phyloP scores from a whole-genome alignment of 2,113 vertebrate species.

The Cyanistes caeruleus region DNA sequence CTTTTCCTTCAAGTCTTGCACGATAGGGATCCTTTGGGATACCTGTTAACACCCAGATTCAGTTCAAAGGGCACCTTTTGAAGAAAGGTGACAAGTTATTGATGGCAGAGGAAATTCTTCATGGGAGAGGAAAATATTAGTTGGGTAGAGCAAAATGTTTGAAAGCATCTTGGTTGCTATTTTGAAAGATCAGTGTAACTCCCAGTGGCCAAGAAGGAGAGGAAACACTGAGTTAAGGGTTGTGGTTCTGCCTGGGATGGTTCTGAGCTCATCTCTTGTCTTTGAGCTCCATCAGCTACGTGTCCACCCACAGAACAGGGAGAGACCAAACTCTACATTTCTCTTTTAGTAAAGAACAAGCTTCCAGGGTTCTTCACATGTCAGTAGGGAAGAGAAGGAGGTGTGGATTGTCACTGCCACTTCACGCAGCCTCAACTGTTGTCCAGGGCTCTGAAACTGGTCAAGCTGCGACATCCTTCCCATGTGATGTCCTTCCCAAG shows the following conservation, averaged over 20 bases:
- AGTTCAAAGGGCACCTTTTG: neutral
- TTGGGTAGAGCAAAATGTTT: neutral
- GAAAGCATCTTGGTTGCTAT: neutral
- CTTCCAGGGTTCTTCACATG: accelerated
- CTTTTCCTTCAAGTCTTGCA: neutral
- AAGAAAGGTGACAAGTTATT: neutral
- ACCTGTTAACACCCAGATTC: neutral
- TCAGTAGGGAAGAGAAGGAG: neutral
- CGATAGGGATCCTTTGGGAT: neutral
- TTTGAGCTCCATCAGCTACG: neutral
- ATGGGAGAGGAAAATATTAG: neutral
- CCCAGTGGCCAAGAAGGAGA: neutral
- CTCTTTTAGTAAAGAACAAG: neutral
- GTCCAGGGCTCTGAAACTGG: neutral
- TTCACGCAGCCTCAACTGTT: neutral
- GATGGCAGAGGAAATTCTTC: neutral
- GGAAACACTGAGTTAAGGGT: neutral
- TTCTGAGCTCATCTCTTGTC: neutral
- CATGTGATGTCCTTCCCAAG: neutral
- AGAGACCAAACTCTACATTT: neutral
- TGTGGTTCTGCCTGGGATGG: neutral
- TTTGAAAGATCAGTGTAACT: neutral
- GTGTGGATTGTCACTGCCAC: neutral
- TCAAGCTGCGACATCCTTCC: neutral
- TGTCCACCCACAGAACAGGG: neutral